phyloP scores from a whole-genome alignment of 2,797 vertebrate species.

The Manis javanica region DNA sequence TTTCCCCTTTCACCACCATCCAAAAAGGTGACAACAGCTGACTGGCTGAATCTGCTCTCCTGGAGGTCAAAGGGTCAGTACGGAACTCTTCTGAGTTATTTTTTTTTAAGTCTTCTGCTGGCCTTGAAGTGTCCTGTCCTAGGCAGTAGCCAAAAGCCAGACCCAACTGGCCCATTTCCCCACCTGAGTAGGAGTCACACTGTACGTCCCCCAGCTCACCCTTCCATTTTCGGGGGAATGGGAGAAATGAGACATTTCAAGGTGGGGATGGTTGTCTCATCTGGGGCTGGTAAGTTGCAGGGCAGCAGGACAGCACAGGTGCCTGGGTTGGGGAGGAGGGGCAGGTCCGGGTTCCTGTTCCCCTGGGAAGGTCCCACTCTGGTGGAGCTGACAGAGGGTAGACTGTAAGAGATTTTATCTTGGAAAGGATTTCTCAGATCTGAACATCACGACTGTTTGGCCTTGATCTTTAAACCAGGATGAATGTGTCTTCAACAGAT shows the following conservation, averaged over 20 bases:
- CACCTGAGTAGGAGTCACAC: neutral
- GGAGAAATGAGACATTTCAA: neutral
- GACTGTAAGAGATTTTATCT: neutral
- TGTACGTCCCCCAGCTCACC: neutral
- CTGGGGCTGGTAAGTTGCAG: neutral
- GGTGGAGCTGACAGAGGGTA: neutral
- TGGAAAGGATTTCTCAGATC: neutral
- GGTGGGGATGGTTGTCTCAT: neutral
- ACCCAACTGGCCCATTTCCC: neutral
- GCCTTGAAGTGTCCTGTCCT: neutral
- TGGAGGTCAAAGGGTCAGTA: neutral
- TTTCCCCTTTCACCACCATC: neutral
- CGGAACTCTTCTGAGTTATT: neutral
- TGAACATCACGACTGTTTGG: neutral
- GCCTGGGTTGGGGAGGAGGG: neutral
- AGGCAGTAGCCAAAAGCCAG: neutral
- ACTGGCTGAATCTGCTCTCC: neutral
- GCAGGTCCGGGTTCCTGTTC: neutral
- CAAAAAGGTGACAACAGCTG: neutral
- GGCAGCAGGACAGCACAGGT: neutral
- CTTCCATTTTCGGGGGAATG: neutral
- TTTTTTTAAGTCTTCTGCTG: neutral
- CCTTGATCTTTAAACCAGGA: neutral
- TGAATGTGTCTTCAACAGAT: neutral
- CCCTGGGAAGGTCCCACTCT: neutral